These are phyloP conservation scores for Lamprologus callipterus DNA, from an alignment of 2,113 vertebrate species.

Conservation along the genomic window DNA sequence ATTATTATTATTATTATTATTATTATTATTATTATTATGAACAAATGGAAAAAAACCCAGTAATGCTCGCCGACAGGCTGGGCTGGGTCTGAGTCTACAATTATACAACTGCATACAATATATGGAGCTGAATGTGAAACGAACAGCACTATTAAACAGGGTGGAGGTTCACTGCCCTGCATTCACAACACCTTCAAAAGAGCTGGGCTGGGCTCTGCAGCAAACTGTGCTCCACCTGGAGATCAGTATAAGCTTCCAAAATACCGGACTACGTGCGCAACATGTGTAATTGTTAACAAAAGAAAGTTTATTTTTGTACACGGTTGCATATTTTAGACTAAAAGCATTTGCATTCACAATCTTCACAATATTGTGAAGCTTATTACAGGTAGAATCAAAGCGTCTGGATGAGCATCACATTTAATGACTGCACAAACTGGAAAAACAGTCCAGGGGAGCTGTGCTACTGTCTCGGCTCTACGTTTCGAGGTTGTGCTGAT, in stretches of 20 bases:
- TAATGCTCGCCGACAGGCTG: not conserved
- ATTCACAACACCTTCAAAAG: not conserved
- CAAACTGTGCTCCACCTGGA: not conserved
- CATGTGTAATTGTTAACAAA: not conserved
- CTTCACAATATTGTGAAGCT: not conserved
- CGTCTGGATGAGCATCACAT: accelerated
- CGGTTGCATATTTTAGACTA: not conserved
- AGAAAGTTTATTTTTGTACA: not conserved
- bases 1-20: not conserved
- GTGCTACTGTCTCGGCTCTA: not conserved
- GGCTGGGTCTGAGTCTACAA: not conserved
- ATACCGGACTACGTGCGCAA: not conserved
- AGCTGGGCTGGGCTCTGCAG: constrained; percentile 6
- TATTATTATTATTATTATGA: not conserved
- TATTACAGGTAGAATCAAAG: not conserved
- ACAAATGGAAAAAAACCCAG: accelerated
- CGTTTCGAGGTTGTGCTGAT: not conserved
- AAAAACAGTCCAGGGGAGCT: not conserved
- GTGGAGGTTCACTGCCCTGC: constrained; percentile 2
- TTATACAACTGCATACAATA: not conserved
- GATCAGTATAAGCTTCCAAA: not conserved
- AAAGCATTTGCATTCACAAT: not conserved
- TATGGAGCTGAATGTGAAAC: not conserved
- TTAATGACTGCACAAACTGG: not conserved
- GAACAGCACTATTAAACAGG: not conserved